These are phyloP conservation scores for Xestia xanthographa DNA, from an alignment of 2,888 invertebrate species.

Conservation along the genomic window DNA sequence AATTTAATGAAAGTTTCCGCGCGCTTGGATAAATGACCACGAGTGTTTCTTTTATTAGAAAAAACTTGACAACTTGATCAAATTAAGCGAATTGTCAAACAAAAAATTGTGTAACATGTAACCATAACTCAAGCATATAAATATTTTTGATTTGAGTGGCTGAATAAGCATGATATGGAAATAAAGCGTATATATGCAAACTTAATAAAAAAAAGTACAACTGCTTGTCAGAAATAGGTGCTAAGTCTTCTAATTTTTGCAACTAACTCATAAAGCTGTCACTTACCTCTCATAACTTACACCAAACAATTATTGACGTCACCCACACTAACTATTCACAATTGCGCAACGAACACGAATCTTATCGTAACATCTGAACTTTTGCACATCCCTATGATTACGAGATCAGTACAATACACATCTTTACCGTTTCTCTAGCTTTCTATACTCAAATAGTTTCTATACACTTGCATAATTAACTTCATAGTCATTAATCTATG, in stretches of 20 bases:
- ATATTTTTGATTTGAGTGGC: no score
- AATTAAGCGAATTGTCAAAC: not conserved
- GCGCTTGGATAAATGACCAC: not conserved
- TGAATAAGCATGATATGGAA: not conserved
- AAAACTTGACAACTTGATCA: not conserved
- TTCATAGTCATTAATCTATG: conserved; percentile 64
- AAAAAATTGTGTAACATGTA: not conserved
- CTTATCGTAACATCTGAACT: conserved; percentile 82
- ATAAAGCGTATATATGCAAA: not conserved
- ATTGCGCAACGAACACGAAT: conserved; percentile 78
- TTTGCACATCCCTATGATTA: conserved; percentile 74
- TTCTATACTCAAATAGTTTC: conserved; percentile 51
- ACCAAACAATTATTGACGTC: conserved; percentile 38
- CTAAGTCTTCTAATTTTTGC: not conserved
- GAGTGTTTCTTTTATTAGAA: not conserved
- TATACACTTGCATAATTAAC: conserved; percentile 66
- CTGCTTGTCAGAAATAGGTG: not conserved
- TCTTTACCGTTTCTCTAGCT: conserved; percentile 53
- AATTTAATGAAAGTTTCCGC: conserved; percentile 20
- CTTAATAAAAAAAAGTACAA: not conserved
- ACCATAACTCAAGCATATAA: no score
- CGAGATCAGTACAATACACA: conserved; percentile 57
- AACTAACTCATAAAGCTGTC: not conserved
- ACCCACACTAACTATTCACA: conserved; percentile 58
- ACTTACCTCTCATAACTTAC: conserved; percentile 37